These are phyloP conservation scores for Hemicentrotus pulcherrimus DNA, from an alignment of 35 echinoderm and acorn worm genomes.

Conservation along the genomic window DNA sequence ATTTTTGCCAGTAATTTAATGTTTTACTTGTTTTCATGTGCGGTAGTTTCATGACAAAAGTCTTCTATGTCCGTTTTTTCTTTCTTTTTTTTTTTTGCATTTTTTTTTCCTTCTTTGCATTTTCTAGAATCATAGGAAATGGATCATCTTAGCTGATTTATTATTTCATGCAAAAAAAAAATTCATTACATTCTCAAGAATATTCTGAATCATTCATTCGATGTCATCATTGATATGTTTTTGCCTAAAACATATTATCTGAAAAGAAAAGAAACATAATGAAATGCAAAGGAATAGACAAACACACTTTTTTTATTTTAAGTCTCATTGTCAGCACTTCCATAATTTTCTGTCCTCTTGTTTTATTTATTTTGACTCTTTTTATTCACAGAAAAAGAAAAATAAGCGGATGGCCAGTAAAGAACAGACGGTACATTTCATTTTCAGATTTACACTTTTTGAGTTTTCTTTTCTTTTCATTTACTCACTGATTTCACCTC, in stretches of 20 bases:
- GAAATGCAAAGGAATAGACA: neutral
- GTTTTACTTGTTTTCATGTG: slow-evolving; percentile 22
- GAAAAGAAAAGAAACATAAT: slow-evolving; percentile 33
- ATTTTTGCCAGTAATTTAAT: neutral
- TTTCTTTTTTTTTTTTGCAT: neutral
- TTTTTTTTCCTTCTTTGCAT: slow-evolving; percentile 13
- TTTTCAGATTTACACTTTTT: slow-evolving; percentile 53
- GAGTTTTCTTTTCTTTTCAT: slow-evolving; percentile 34
- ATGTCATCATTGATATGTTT: slow-evolving; percentile 9
- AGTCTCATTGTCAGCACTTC: slow-evolving; percentile 22
- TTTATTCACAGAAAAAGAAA: slow-evolving; percentile 79
- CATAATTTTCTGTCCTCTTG: slow-evolving; percentile 31
- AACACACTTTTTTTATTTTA: neutral
- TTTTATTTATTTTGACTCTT: slow-evolving; percentile 48
- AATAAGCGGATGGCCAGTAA: slow-evolving; percentile 73
- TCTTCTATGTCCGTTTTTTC: neutral
- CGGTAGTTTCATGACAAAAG: slow-evolving; percentile 27
- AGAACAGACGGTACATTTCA: slow-evolving; percentile 70
- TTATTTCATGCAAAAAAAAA: slow-evolving; percentile 23
- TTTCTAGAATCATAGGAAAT: slow-evolving; percentile 22
- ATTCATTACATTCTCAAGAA: slow-evolving; percentile 14
- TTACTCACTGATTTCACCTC: slow-evolving; percentile 23
- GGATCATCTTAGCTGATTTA: slow-evolving; percentile 20
- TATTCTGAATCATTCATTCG: slow-evolving; percentile 32
- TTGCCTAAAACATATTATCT: neutral